Base-by-base conservation (phyloP, 2,888 invertebrate genomes). In the Bruchidius siliquastri region DNA sequence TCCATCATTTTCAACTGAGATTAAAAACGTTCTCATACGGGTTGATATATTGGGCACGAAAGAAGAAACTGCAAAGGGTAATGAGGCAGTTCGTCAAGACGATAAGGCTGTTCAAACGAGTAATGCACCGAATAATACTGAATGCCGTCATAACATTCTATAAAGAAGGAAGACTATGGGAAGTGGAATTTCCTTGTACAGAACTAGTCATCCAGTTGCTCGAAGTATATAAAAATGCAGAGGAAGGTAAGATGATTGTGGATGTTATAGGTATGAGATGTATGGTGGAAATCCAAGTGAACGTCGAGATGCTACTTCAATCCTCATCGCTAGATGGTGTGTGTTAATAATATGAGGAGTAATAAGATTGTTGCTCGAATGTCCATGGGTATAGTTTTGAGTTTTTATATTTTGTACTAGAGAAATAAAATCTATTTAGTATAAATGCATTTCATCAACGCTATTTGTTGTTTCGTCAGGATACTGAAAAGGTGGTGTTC, bases 131-230 rank as follows among this genome's bases (percentile, higher is more conserved):
- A n/a, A 82, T 85, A 6, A 76, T 87, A 0, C 77, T 86, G 3
- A 79, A 84, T 74, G 79, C 85, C 0, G 79, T 88, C 1, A 78
- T 88, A 0, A 81, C 85, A 8, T 83, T 84, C 49, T 84, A 87
- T 67, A 83, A 85, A 71, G 79, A 84, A 70, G 85, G 87, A 18
- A 83, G 82, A 68, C 76, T 88, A 6, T 88, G 88, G 88, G 82
- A 83, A 13, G 82, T 85, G 10, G 87, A 87, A 74, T 84, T 85
- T 21, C 82, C 87, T 10, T 85, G 86, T 69, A 82, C 84, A 20
- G 82, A 86, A 13, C 74, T 87, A 32, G 77, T 87, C 20, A 80
- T 79, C 68, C 79, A 79, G 49, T 74, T 88, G 3, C 73, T 80
- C 80, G 66, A 78, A 80, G 69, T 80, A 32, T 78, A 82, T 80